These are phyloP conservation scores for Trypoxylus dichotomus DNA, from an alignment of 1,140 invertebrate genomes.

Conservation along the genomic window DNA sequence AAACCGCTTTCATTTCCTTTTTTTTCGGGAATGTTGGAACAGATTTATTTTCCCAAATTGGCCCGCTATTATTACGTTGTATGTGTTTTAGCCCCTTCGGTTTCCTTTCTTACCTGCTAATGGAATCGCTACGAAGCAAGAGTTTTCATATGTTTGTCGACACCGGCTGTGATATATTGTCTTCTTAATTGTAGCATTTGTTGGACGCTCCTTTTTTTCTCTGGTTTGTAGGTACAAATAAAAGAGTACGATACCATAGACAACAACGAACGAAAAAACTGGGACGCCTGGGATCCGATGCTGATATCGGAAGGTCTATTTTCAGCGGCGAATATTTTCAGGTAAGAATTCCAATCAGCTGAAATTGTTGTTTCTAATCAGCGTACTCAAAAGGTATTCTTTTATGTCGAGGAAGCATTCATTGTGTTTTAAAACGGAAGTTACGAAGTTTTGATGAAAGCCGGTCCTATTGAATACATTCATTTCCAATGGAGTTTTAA, in stretches of 20 bases:
- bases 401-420: too few relatives aligned
- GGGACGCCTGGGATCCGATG: slow-evolving; percentile 97
- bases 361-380: too few relatives aligned
- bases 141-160: neutral
- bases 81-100: neutral
- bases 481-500: too few relatives aligned
- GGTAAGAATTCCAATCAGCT: slow-evolving; percentile 52
- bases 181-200: neutral
- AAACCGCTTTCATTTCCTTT: neutral
- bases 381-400: too few relatives aligned
- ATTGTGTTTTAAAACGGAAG: too few relatives aligned
- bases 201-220: neutral
- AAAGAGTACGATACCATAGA: slow-evolving; percentile 57
- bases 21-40: neutral
- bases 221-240: slow-evolving; percentile 41
- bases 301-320: slow-evolving; percentile 95
- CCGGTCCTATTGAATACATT: too few relatives aligned
- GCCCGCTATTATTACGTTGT: neutral
- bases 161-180: neutral
- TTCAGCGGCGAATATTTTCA: slow-evolving; percentile 95
- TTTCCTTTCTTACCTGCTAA: neutral
- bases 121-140: neutral
- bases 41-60: neutral
- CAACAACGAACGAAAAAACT: slow-evolving; percentile 61
- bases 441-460: too few relatives aligned